Conservation (phyloP, 2,113 vertebrate species). For the Ahaetulla prasina region DNA sequence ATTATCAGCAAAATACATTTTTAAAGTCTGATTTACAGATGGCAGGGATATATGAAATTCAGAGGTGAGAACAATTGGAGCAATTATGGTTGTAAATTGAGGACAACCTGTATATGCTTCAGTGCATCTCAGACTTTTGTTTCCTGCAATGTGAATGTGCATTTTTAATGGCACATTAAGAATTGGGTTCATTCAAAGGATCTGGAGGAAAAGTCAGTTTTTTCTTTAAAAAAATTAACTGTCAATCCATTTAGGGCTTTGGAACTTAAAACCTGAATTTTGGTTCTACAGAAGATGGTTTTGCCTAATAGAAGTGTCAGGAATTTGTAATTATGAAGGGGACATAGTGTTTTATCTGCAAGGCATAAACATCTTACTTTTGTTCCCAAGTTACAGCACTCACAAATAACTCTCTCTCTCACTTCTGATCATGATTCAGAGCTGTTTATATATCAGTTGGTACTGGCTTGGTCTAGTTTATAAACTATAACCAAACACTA, state of each 20-base stretch:
- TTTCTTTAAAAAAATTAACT: not conserved
- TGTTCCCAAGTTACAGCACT: conserved; percentile 15
- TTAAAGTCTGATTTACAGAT: not conserved
- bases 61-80: not conserved
- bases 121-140: not conserved
- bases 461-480: conserved; percentile 14
- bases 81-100: not conserved
- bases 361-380: not conserved
- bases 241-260: conserved; percentile 1
- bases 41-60: not conserved
- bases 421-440: conserved; percentile 23
- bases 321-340: conserved; percentile 20
- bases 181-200: not conserved
- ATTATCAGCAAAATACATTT: not conserved
- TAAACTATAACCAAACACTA: conserved; percentile 24
- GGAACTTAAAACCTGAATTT: conserved; percentile 3
- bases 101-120: not conserved
- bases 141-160: not conserved
- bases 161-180: not conserved
- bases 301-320: conserved; percentile 9
- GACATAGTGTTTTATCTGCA: conserved; percentile 4
- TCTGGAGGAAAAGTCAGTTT: not conserved
- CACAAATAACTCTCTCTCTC: not conserved
- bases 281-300: conserved; percentile 1
- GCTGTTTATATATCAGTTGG: conserved; percentile 28